phyloP scores from a whole-genome alignment of 1,140 invertebrate genomes.

The Musca domestica region DNA sequence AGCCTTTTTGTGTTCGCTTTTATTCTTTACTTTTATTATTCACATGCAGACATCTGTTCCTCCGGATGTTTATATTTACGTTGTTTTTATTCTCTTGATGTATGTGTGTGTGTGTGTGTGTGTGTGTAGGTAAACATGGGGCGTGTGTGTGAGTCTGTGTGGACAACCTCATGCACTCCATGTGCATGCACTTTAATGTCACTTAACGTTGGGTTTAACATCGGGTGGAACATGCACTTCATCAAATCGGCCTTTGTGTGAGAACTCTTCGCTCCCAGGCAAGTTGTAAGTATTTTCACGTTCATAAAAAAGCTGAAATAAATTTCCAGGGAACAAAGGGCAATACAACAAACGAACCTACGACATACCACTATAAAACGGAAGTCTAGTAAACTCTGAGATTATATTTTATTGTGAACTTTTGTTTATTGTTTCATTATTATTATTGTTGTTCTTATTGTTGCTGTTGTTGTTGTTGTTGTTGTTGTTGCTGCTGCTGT shows the following conservation, averaged over 20 bases:
- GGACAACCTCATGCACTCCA: neutral
- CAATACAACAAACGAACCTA: neutral
- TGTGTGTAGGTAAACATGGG: too few species aligned
- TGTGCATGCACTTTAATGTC: constrained; percentile 3
- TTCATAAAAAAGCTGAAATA: neutral
- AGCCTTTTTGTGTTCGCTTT: too few species aligned
- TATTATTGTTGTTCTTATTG: neutral
- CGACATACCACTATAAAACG: neutral
- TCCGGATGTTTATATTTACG: too few species aligned
- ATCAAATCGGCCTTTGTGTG: neutral
- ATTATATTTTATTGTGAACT: constrained; percentile 6
- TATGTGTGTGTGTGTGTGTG: too few species aligned
- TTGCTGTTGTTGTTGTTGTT: too few species aligned
- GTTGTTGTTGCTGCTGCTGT: neutral
- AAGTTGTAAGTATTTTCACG: too few species aligned
- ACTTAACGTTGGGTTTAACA: neutral
- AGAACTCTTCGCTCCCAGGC: too few species aligned
- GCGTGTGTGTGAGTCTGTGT: neutral
- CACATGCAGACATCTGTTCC: too few species aligned
- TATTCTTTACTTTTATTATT: too few species aligned
- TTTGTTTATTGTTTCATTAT: constrained; percentile 6
- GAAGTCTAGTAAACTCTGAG: constrained; percentile 7
- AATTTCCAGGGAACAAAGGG: neutral
- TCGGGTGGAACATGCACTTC: neutral
- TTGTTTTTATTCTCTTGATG: too few species aligned